phyloP scores from a whole-genome alignment of 2,113 vertebrate genomes.

The Genyomyrus donnyi region DNA sequence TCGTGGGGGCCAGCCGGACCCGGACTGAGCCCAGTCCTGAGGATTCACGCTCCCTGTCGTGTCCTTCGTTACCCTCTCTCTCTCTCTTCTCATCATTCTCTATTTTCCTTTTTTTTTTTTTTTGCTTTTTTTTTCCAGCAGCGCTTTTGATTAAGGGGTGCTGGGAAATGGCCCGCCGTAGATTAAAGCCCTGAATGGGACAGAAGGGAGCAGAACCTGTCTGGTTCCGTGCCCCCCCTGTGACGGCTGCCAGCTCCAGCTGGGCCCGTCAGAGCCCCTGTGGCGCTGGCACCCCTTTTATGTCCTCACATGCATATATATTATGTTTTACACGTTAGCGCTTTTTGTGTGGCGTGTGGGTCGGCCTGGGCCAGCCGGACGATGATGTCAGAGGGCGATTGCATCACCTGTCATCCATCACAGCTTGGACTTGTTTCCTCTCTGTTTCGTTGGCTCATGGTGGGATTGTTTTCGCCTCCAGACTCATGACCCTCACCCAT shows the following conservation, averaged over 20 bases:
- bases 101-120: background rate
- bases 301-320: background rate
- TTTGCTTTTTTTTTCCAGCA: background rate
- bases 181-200: background rate
- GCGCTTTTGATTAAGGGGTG: background rate
- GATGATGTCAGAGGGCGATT: background rate
- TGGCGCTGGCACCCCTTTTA: background rate
- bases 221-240: background rate
- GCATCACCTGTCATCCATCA: constrained; percentile 5
- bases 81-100: background rate
- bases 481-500: constrained; percentile 18
- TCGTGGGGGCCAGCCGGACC: background rate
- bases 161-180: background rate
- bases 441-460: background rate
- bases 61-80: background rate
- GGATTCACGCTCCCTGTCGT: background rate
- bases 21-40: background rate
- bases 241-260: background rate
- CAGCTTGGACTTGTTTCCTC: constrained; percentile 9
- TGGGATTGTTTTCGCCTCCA: constrained; percentile 13
- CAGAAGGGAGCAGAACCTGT: background rate
- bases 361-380: background rate
- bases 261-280: background rate
- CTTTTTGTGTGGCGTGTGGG: background rate
- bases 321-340: background rate